Evolutionary conservation across 2,113 vertebrate species (phyloP).

Genomic region (Prochilodus magdalenae): DNA sequence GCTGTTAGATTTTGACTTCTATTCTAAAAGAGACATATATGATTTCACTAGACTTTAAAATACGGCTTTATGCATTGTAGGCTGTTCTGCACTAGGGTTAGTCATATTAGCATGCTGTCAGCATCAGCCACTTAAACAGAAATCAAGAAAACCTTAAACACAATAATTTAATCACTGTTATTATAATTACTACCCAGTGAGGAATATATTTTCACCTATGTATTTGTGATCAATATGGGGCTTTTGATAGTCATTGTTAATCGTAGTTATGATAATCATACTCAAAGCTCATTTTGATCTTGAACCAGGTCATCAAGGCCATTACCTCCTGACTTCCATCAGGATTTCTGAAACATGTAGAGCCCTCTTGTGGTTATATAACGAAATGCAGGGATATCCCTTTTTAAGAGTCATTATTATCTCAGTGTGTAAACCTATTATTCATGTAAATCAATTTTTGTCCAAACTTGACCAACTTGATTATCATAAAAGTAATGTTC

Average conservation of each 20-base stretch:
- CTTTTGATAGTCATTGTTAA: not conserved
- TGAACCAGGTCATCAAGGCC: not conserved
- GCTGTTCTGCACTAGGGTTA: too few relatives aligned
- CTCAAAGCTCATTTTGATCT: too few relatives aligned
- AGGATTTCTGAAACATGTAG: not conserved
- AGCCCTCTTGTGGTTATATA: conserved; percentile 12
- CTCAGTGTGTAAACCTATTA: too few relatives aligned
- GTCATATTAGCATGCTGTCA: not conserved
- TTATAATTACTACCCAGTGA: not conserved
- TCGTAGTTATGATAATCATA: too few relatives aligned
- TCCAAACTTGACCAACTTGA: too few relatives aligned
- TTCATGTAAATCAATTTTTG: too few relatives aligned
- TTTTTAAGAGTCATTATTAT: too few relatives aligned
- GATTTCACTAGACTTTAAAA: too few relatives aligned
- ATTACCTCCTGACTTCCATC: not conserved
- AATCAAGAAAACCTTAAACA: not conserved
- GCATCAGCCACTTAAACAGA: not conserved
- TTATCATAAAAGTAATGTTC: too few relatives aligned
- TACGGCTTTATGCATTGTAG: too few relatives aligned
- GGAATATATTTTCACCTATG: not conserved
- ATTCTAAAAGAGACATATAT: too few relatives aligned
- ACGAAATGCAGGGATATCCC: not conserved
- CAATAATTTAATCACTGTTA: not conserved
- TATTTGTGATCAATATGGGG: not conserved
- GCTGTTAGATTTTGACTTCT: too few relatives aligned